These are phyloP conservation scores for Lipophrys pholis DNA, from an alignment of 2,113 vertebrate genomes.

Conservation along the genomic window DNA sequence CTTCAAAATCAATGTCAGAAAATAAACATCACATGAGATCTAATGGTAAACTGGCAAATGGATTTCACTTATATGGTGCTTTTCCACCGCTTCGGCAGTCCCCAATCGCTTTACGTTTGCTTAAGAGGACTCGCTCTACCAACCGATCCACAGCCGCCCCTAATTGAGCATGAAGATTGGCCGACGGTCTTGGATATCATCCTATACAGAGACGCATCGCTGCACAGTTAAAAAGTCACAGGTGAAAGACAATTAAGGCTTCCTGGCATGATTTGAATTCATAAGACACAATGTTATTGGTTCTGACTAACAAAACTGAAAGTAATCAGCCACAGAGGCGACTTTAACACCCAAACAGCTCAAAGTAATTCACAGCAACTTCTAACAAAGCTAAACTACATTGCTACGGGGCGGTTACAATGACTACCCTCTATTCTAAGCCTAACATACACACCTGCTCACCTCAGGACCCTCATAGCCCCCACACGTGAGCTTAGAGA, in stretches of 20 bases:
- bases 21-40: slow-evolving; percentile 81
- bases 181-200: slow-evolving; percentile 70
- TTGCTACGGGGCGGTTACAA: slow-evolving; percentile 22
- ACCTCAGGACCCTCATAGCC: slow-evolving; percentile 45
- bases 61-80: no score
- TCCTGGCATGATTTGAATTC: slow-evolving; percentile 51
- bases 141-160: no score
- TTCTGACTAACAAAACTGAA: background rate
- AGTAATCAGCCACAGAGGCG: slow-evolving; percentile 7
- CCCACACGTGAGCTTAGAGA: slow-evolving; percentile 78
- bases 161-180: slow-evolving; percentile 61
- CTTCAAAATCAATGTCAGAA: slow-evolving; percentile 73
- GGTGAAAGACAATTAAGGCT: slow-evolving; percentile 65
- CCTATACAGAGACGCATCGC: slow-evolving; percentile 50
- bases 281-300: slow-evolving; percentile 35
- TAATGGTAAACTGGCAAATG: slow-evolving; percentile 47
- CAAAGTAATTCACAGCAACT: slow-evolving; percentile 17
- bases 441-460: slow-evolving; percentile 70
- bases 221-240: slow-evolving; percentile 73
- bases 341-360: background rate
- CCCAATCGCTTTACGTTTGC: no score
- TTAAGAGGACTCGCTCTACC: no score
- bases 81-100: no score
- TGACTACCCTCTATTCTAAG: slow-evolving; percentile 25
- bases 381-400: slow-evolving; percentile 26